A percentile compares a stretch with the other conserved stretches of the same genome.
Conservation (phyloP, 2,113 vertebrate genomes). For the Eptatretus burgeri region DNA sequence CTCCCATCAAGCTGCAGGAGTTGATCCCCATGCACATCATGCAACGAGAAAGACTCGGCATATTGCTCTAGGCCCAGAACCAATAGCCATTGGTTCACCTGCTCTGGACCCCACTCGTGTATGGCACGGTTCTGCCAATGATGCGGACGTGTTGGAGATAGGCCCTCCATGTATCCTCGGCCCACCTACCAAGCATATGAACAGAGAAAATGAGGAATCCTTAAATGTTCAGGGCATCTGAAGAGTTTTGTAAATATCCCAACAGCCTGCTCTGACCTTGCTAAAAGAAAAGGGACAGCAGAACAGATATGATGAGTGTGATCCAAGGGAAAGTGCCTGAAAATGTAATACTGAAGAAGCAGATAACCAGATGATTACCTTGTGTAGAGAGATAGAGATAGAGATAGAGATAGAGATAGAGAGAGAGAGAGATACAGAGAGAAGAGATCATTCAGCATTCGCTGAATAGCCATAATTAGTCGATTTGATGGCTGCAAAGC, state of each 20-base stretch:
- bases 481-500: no score
- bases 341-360: no score
- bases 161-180: not conserved
- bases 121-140: slow-evolving; percentile 48
- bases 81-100: slow-evolving; percentile 49
- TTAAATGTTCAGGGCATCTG: not conserved
- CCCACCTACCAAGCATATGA: not conserved
- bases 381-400: no score
- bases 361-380: no score
- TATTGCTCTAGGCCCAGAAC: slow-evolving; percentile 46
- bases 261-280: not conserved
- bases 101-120: slow-evolving; percentile 40
- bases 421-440: no score
- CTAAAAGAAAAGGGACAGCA: no score
- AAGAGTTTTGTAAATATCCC: not conserved
- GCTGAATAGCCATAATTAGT: no score
- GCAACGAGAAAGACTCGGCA: slow-evolving; percentile 24
- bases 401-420: no score
- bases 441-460: no score
- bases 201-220: not conserved
- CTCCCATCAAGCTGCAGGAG: slow-evolving; percentile 37
- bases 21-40: slow-evolving; percentile 28
- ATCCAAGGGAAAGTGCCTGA: no score
- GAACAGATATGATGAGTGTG: no score
- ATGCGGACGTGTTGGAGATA: slow-evolving; percentile 11